Evolutionary conservation across 2,797 vertebrate species (phyloP).

Genomic region (Ispidina lecontei): DNA sequence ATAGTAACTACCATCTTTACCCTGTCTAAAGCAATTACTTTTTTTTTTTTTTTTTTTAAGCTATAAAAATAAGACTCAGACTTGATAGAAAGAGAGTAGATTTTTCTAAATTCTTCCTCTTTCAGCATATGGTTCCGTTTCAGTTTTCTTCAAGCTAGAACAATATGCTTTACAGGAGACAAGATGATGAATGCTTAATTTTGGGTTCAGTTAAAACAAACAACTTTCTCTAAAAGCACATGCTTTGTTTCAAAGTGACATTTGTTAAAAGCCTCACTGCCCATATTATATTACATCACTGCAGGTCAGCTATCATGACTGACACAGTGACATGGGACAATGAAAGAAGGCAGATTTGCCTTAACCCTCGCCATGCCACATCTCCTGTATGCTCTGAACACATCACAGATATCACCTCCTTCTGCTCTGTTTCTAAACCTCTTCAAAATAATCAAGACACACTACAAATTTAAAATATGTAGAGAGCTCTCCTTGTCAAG

Average conservation of each 20-base stretch:
- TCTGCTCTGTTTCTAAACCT: neutral
- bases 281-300: neutral
- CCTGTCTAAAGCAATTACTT: neutral
- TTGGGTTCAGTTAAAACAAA: slow-evolving; percentile 33
- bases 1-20: neutral
- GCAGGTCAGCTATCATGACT: neutral
- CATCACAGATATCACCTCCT: neutral
- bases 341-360: neutral
- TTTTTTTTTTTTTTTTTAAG: neutral
- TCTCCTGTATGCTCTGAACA: neutral
- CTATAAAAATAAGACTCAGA: neutral
- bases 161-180: neutral
- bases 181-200: slow-evolving; percentile 10
- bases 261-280: slow-evolving; percentile 8
- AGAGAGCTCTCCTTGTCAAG: neutral
- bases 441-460: neutral
- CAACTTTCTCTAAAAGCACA: neutral
- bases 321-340: neutral
- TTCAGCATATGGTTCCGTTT: neutral
- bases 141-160: neutral
- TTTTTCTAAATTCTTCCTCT: neutral
- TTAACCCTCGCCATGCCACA: neutral
- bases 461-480: rapidly evolving
- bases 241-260: slow-evolving; percentile 38
- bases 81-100: neutral